Evolutionary conservation across 2,888 invertebrate genomes (phyloP), one percentile per base, ranked within the genome.

Genomic region (Drosophila ezoana): DNA sequence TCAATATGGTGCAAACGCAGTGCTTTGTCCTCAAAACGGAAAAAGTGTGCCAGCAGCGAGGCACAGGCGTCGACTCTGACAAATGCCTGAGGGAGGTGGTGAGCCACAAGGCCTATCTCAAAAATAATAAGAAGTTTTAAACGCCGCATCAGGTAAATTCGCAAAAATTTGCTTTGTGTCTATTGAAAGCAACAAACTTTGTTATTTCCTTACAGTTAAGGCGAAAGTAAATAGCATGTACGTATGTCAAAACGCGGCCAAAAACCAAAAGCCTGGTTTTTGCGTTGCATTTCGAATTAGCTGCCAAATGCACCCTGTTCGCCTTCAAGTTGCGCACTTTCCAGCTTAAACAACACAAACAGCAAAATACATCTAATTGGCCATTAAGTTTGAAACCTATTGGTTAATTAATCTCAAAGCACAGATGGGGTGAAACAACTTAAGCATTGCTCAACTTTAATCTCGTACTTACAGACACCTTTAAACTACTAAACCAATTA

Each of bases 1-100:
- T 99, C 94, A 98, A 98, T 93, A 94, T 98, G 45, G 96, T 98
- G n/a, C 97, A 97, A 90, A 97, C 97, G 0, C 96, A 97, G 91
- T 99, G 99, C 89, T 98, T 99, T 92, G 94, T 96, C 0, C 93
- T 99, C 43, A 96, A 96, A 87, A 94, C 95, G 1, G 95, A 96
- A 76, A 95, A 95, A 79, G 93, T 95, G 28, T 98, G 98, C 93
- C 93, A 94, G 8, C 94, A 95, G 81, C 93, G 95, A 6, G 96
- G 97, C 95, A 96, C 95, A 95, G 97, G 97, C 1, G 95, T 95
- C 81, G 73, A 67, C 6, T 16, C 68, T 76, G 58, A 71, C 3
- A 57, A 60, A 1, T 98, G 98, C 87, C 93, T 95, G 38, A 94
- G 95, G 71, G 93, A 94, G 75, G 94, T 94, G 5, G 93, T 94